Base-by-base conservation (phyloP, 2,113 vertebrate species). In the Pogona vitticeps region DNA sequence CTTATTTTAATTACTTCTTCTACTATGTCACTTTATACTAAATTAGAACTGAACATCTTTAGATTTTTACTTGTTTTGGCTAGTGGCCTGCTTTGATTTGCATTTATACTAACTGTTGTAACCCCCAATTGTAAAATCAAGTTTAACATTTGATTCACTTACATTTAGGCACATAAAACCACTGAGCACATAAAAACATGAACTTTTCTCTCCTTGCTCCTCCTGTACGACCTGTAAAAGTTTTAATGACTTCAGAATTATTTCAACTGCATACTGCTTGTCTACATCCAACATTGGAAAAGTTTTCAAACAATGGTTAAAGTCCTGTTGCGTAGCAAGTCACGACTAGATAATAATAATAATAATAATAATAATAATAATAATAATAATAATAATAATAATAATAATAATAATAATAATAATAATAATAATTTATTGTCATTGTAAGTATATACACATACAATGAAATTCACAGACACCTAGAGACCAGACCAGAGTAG, bases 31-130 rank as follows among this genome's bases (percentile, higher is more conserved):
- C 21, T 80, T 2, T 14, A 42, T 2, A 26, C 76, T 83, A 59
- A 52, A 65, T 89, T 65, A 87, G 20, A 2, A 67, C 83, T 61
- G 33, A 90, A 90, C 77, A 71, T 52, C 26, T 91, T 86, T 21
- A 13, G 77, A 72, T 71, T 72, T 12, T 61, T 6, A 58, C 26
- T 65, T 76, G 26, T 76, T 42, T 84, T 46, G 36, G 28, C 61
- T 56, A 36, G 20, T 76, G 58, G 58, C 20, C 15, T 85, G 26
- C 13, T 75, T 40, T 84, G 36, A 42, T 63, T 61, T 84, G 61
- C 8, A 42, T 42, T 84, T 56, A 31, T 2, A 59, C 17, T 40
- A 42, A 70, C 38, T 84, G 59, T 17, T 76, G n/a, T 65, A 52
- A 21, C 14, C 52, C 33, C 6, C 28, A 65, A 65, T 46, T 59